Conservation (phyloP, 2,888 invertebrate species). For the Melieria crassipennis region DNA sequence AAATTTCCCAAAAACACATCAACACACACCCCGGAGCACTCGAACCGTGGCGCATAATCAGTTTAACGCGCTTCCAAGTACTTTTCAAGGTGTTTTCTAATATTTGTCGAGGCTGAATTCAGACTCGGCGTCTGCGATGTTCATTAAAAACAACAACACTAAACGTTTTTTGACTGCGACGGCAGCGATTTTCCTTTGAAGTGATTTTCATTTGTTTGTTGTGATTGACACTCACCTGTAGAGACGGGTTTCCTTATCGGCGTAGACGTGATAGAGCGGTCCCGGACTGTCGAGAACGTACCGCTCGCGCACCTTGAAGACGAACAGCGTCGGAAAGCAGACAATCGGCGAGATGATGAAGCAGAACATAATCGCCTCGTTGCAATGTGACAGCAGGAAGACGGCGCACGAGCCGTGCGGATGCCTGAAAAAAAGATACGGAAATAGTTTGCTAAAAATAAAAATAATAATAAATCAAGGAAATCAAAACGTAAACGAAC, state of each 20-base stretch:
- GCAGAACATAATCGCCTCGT: conserved; percentile 78
- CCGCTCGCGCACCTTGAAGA: conserved; percentile 69
- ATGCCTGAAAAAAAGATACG: conserved; percentile 70
- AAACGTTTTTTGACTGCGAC: too few relatives aligned
- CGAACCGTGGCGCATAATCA: too few relatives aligned
- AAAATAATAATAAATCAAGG: conserved; percentile 23
- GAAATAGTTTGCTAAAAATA: conserved; percentile 50
- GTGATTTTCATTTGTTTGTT: background rate
- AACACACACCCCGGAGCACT: too few relatives aligned
- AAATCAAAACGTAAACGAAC: background rate
- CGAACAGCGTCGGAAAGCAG: conserved; percentile 85
- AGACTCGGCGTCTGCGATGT: too few relatives aligned
- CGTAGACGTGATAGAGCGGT: conserved; percentile 60
- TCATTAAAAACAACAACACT: too few relatives aligned
- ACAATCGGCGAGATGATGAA: conserved; percentile 81
- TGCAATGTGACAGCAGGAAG: conserved; percentile 82
- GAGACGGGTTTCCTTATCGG: conserved; percentile 58
- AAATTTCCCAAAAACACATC: too few relatives aligned
- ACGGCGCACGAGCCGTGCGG: conserved; percentile 79
- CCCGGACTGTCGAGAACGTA: conserved; percentile 55
- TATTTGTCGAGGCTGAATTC: too few relatives aligned
- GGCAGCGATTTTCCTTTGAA: too few relatives aligned
- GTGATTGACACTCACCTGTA: conserved; percentile 55
- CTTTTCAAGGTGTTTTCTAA: too few relatives aligned
- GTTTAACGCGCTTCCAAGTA: too few relatives aligned